Evolutionary conservation across 2,113 vertebrate species (phyloP), one percentile per base, ranked within the genome.

Genomic region (Piliocolobus tephrosceles): DNA sequence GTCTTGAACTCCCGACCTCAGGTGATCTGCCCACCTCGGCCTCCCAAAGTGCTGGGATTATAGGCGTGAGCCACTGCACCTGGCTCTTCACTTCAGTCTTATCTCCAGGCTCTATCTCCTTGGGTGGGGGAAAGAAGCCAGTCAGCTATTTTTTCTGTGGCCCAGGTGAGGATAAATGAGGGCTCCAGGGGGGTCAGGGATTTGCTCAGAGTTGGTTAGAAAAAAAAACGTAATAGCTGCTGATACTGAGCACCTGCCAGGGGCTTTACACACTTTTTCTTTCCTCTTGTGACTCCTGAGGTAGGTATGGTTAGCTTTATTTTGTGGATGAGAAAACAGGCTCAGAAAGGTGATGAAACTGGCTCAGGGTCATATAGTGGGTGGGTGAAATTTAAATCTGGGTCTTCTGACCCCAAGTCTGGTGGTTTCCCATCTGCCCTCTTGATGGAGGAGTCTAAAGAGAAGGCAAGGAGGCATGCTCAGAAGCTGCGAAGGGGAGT

Each of bases 301-400:
- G 35, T 23, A 32, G 16, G 38, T 52, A 4, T 7, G 76, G n/a
- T 64, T 38, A 81, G 55, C 66, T 87, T 64, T 52, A 4, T 81
- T 81, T 88, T 14, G 13, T 47, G 81, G 85, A 57, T 13, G 43
- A 78, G 27, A 55, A 75, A 70, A 66, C 8, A 70, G 75, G 35
- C 50, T 81, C 90, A 93, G 58, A 96, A 87, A 97, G 68, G 68
- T 52, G 14, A 38, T 16, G 40, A 16, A 12, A 75, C 20, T 18
- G n/a, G 13, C 43, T 61, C 58, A 68, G 79, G 64, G 47, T 81
- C 84, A 84, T 84, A 58, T 52, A 90, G 84, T 17, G 10, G 38
- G 76, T 66, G 76, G 40, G 32, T 55, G 25, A 64, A 68, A 61
- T 58, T n/a, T 13, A 73, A 73, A 64, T 22, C 10, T 18, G 13